Conservation (phyloP, 2,888 invertebrate genomes). For the Eristalis arbustorum region DNA sequence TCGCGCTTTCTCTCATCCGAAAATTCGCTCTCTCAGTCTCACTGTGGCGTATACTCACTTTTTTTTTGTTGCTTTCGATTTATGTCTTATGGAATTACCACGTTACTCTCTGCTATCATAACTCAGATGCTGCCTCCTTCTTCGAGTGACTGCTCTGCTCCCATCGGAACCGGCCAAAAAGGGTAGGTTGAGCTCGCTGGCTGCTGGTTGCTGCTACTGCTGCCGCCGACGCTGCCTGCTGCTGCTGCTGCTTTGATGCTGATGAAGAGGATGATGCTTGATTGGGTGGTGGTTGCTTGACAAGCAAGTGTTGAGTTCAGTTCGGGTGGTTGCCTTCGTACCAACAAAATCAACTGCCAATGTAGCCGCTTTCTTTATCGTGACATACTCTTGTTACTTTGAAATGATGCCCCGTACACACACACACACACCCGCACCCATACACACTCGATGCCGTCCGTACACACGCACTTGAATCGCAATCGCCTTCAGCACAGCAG, state of each 20-base stretch:
- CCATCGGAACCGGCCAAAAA: not conserved
- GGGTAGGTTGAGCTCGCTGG: not conserved
- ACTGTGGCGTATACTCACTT: constrained; percentile 58
- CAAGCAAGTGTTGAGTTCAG: not conserved
- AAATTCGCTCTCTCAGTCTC: not conserved
- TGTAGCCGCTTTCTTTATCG: constrained; percentile 43
- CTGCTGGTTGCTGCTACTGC: not conserved
- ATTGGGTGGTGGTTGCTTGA: not conserved
- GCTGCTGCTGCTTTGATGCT: not conserved
- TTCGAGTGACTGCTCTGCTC: not conserved
- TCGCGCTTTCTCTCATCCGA: not conserved
- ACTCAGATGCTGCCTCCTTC: constrained; percentile 32
- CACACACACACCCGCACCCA: constrained; percentile 8
- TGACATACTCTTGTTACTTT: constrained; percentile 18
- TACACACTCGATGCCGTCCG: not conserved
- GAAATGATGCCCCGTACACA: constrained; percentile 17
- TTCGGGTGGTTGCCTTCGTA: not conserved
- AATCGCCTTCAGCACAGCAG: not conserved
- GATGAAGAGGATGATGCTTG: not conserved
- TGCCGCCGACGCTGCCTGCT: not conserved
- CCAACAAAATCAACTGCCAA: constrained; percentile 36
- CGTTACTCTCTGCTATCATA: constrained; percentile 50
- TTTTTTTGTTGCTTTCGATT: constrained; percentile 25
- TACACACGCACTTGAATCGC: constrained; percentile 12
- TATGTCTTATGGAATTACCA: constrained; percentile 47